Conservation (phyloP, 2,113 vertebrate genomes). For the Mustela lutreola region DNA sequence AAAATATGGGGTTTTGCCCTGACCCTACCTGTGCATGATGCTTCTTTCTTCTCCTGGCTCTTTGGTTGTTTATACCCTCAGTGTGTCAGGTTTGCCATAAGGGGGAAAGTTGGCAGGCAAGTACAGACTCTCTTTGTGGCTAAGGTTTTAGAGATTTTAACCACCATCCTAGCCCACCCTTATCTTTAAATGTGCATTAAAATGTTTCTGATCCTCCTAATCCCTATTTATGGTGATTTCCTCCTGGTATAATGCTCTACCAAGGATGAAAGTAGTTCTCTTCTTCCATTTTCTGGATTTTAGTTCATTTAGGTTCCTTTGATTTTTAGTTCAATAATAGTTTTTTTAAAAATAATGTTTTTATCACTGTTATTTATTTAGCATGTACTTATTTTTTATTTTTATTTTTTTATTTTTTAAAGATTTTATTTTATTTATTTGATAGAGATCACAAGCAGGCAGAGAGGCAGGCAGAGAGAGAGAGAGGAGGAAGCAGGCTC, state of each 20-base stretch:
- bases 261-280: neutral
- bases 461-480: no score
- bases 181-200: neutral
- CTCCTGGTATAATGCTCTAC: neutral
- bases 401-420: neutral
- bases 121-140: neutral
- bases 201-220: neutral
- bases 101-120: neutral
- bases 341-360: neutral
- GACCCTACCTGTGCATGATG: neutral
- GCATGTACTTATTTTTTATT: neutral
- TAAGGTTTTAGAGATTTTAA: neutral
- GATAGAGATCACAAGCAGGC: no score
- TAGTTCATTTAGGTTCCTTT: neutral
- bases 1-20: neutral
- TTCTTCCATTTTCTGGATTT: conserved; percentile 23
- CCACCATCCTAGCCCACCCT: neutral
- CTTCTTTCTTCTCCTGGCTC: neutral
- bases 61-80: neutral
- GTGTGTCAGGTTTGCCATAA: neutral
- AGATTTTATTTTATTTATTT: no score
- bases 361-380: neutral
- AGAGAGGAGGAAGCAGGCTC: no score
- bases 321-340: neutral
- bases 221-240: neutral